These are phyloP conservation scores for Oxyteleia sp. DNA, from an alignment of 2,888 invertebrate genomes.

Conservation along the genomic window DNA sequence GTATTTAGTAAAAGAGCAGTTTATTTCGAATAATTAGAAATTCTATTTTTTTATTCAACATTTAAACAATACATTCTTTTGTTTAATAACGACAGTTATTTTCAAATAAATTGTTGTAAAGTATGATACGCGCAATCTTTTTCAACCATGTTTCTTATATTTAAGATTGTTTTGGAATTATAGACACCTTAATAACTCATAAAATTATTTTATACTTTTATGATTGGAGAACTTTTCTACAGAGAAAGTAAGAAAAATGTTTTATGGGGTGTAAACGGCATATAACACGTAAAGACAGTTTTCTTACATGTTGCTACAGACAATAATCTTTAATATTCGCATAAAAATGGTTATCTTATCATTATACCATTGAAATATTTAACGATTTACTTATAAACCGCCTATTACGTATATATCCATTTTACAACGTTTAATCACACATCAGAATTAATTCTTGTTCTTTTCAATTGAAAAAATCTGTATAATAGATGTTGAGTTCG, in stretches of 20 bases:
- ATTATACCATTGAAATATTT: slow-evolving; percentile 5
- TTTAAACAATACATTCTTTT: no score
- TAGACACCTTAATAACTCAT: slow-evolving; percentile 21
- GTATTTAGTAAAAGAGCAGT: no score
- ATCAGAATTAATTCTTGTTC: slow-evolving; percentile 14
- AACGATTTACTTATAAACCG: neutral
- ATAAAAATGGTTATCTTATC: slow-evolving; percentile 5
- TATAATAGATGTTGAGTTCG: slow-evolving; percentile 40
- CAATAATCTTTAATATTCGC: slow-evolving; percentile 28
- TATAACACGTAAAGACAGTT: slow-evolving; percentile 38
- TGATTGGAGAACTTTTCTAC: slow-evolving; percentile 39
- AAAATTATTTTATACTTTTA: slow-evolving; percentile 45
- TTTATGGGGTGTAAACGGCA: slow-evolving; percentile 42
- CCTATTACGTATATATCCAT: no score
- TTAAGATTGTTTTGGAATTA: slow-evolving; percentile 16
- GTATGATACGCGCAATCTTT: neutral
- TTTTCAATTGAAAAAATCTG: slow-evolving; percentile 41
- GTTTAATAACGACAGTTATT: no score
- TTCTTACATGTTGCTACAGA: slow-evolving; percentile 5
- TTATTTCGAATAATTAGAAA: no score
- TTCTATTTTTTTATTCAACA: no score
- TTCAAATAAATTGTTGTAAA: no score
- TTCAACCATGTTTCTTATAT: neutral
- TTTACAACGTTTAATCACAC: no score
- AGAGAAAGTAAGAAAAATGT: slow-evolving; percentile 2